phyloP scores from a whole-genome alignment of 2,113 vertebrate genomes.

The Gnathonemus echidnorhynchus region DNA sequence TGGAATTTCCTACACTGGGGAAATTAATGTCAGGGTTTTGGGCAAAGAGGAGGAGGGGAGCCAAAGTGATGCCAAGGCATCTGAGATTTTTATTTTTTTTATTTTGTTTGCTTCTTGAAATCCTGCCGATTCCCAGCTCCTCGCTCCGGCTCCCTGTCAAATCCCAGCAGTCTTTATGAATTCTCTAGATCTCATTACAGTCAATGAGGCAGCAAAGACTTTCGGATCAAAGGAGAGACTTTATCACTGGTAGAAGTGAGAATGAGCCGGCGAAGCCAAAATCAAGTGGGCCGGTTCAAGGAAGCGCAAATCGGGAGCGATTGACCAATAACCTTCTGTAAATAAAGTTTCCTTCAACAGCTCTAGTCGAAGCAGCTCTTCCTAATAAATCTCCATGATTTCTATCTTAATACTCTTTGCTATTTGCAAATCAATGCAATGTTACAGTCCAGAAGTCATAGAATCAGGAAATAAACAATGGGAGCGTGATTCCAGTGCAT shows the following conservation, averaged over 20 bases:
- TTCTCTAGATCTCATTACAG: constrained; percentile 67
- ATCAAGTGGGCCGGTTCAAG: constrained; percentile 36
- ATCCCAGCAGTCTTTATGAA: constrained; percentile 58
- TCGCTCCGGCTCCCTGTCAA: constrained; percentile 54
- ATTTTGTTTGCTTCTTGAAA: constrained; percentile 59
- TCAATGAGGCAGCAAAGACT: constrained; percentile 66
- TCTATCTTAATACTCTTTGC: constrained; percentile 46
- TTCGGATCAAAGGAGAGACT: constrained; percentile 33
- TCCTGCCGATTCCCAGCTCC: constrained; percentile 50
- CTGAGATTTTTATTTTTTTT: constrained; percentile 52
- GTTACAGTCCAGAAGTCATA: constrained; percentile 38
- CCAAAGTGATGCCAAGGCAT: constrained; percentile 61
- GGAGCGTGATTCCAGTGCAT: constrained; percentile 41
- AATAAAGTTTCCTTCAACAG: constrained; percentile 35
- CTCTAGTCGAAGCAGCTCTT: constrained; percentile 27
- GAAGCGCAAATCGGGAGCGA: constrained; percentile 31
- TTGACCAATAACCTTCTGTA: constrained; percentile 34
- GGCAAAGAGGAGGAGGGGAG: constrained; percentile 36
- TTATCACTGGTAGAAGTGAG: constrained; percentile 7
- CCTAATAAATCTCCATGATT: constrained; percentile 41
- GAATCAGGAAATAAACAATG: constrained; percentile 40
- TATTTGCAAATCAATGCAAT: constrained; percentile 29
- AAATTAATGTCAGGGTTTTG: constrained; percentile 57
- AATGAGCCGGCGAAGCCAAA: constrained; percentile 29
- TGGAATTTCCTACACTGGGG: constrained; percentile 60